phyloP scores from a whole-genome alignment of 2,888 invertebrate genomes.

The Cheilosia vernalis region DNA sequence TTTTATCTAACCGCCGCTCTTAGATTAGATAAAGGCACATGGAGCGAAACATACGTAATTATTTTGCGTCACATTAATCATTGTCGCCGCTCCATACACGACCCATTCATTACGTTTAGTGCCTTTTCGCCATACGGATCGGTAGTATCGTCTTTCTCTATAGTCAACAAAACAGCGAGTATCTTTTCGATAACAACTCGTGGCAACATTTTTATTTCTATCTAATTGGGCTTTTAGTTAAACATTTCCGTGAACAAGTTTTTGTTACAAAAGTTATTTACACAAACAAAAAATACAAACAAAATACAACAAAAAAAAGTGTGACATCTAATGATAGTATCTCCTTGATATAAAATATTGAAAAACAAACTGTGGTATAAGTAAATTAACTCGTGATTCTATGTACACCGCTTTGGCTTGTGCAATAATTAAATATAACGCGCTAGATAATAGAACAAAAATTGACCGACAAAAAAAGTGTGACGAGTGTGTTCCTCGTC shows the following conservation, averaged over 20 bases:
- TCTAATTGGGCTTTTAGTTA: slow-evolving; percentile 23
- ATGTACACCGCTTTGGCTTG: slow-evolving; percentile 8
- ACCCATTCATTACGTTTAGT: slow-evolving; percentile 45
- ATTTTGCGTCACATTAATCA: slow-evolving; percentile 54
- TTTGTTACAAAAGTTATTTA: neutral
- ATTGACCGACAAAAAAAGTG: slow-evolving; percentile 9
- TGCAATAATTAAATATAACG: slow-evolving; percentile 10
- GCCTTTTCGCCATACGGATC: slow-evolving; percentile 26
- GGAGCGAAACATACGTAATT: slow-evolving; percentile 45
- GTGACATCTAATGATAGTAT: slow-evolving; percentile 40
- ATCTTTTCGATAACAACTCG: slow-evolving; percentile 17
- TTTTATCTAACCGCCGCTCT: slow-evolving; percentile 32
- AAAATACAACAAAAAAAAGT: neutral
- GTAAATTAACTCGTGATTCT: slow-evolving; percentile 51
- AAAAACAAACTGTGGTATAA: slow-evolving; percentile 23
- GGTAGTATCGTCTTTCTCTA: slow-evolving; percentile 15
- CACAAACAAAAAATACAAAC: neutral
- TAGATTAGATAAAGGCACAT: slow-evolving; percentile 51
- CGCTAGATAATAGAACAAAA: slow-evolving; percentile 7
- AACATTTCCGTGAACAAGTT: slow-evolving; percentile 44
- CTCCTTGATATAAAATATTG: slow-evolving; percentile 41
- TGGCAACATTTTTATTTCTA: slow-evolving; percentile 3
- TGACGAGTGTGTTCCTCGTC: neutral
- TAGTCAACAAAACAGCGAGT: neutral
- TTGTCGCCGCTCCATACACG: slow-evolving; percentile 27